Percentiles rank a stretch among this genome's conserved stretches.
These are phyloP conservation scores for Podargus strigoides DNA, from an alignment of 2,797 vertebrate genomes.

Conservation along the genomic window DNA sequence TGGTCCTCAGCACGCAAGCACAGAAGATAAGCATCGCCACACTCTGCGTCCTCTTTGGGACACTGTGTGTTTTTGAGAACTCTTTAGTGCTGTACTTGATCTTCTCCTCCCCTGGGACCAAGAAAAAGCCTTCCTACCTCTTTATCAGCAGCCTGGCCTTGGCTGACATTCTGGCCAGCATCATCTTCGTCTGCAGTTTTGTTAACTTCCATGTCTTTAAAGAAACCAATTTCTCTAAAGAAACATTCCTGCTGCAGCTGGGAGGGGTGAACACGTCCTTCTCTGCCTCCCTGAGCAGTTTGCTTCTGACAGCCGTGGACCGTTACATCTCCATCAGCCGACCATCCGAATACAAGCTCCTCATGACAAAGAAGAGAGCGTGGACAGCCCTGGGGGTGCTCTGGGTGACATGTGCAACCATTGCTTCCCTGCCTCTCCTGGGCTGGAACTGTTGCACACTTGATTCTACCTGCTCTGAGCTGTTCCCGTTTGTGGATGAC, in stretches of 20 bases:
- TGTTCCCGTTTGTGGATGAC: constrained; percentile 85
- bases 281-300: constrained; percentile 88
- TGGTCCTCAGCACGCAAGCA: constrained; percentile 68
- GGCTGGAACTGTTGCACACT: constrained; percentile 87
- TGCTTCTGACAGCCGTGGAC: constrained; percentile 89
- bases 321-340: constrained; percentile 88
- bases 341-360: constrained; percentile 80
- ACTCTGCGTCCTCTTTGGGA: constrained; percentile 82
- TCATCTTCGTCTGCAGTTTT: constrained; percentile 86
- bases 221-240: constrained; percentile 38
- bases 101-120: constrained; percentile 73
- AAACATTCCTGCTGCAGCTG: constrained; percentile 86
- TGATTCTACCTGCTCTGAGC: constrained; percentile 75
- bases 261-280: constrained; percentile 89
- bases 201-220: constrained; percentile 86
- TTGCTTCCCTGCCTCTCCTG: constrained; percentile 86
- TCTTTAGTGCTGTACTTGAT: constrained; percentile 81
- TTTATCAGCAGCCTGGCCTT: constrained; percentile 88
- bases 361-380: constrained; percentile 83
- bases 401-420: constrained; percentile 77
- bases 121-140: constrained; percentile 86
- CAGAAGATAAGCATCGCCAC: constrained; percentile 78
- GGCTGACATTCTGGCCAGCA: constrained; percentile 88
- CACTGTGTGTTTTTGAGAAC: constrained; percentile 85
- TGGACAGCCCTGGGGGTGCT: constrained; percentile 75